Evolutionary conservation across 1,140 invertebrate genomes (phyloP).

Genomic region (Steinernema feltiae): DNA sequence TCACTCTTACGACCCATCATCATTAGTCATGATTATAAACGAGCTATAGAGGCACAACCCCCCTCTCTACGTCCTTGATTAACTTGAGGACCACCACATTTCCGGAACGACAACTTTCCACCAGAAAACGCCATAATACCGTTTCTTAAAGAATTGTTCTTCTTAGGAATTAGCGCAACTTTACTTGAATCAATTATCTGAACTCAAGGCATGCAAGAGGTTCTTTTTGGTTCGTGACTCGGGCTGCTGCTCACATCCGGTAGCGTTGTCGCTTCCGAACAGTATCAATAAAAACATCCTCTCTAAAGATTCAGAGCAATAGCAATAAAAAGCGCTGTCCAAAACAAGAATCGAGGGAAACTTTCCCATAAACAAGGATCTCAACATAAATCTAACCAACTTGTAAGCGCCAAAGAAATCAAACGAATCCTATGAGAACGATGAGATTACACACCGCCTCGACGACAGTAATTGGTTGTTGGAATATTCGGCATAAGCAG

Average conservation of each 20-base stretch:
- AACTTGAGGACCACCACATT: not conserved
- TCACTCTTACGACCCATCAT: not conserved
- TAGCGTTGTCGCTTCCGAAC: not conserved
- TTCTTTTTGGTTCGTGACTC: not conserved
- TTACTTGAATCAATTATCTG: too few relatives aligned
- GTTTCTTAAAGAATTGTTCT: too few relatives aligned
- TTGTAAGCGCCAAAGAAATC: not conserved
- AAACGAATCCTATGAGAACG: not conserved
- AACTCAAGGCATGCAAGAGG: too few relatives aligned
- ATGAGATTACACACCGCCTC: not conserved
- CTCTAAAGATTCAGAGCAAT: not conserved
- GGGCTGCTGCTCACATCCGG: not conserved
- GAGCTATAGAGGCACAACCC: not conserved
- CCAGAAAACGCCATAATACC: too few relatives aligned
- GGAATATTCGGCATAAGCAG: too few relatives aligned
- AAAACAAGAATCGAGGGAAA: not conserved
- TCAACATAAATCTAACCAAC: too few relatives aligned
- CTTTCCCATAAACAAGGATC: not conserved
- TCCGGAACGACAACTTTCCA: not conserved
- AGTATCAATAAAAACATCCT: not conserved
- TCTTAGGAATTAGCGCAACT: too few relatives aligned
- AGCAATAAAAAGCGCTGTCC: not conserved
- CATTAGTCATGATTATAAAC: constrained; percentile 9
- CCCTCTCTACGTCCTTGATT: not conserved
- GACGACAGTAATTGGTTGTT: too few relatives aligned